Evolutionary conservation across 2,797 vertebrate species (phyloP).

Genomic region (Hippoglossus hippoglossus): DNA sequence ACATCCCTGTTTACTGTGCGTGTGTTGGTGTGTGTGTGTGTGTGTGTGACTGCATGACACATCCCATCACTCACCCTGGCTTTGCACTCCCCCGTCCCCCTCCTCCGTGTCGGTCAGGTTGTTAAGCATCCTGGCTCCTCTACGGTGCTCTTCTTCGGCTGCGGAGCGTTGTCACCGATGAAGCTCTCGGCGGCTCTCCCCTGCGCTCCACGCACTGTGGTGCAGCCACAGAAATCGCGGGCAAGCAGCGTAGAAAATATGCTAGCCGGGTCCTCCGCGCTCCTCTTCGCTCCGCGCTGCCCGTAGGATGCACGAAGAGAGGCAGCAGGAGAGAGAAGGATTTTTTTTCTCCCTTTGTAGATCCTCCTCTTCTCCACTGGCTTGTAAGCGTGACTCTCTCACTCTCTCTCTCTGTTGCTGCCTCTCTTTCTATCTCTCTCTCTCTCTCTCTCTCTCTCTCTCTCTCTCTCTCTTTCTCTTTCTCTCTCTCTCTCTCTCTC

Average conservation of each 20-base stretch:
- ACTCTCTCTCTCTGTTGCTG: slow-evolving; percentile 67
- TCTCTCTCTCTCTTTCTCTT: slow-evolving; percentile 56
- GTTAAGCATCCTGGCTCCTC: slow-evolving; percentile 92
- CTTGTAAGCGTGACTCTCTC: slow-evolving; percentile 79
- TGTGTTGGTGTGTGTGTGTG: slow-evolving; percentile 23
- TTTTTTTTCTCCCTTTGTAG: slow-evolving; percentile 71
- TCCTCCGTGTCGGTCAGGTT: slow-evolving; percentile 98
- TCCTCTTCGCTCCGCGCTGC: slow-evolving; percentile 71
- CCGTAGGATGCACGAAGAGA: slow-evolving; percentile 75
- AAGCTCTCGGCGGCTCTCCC: slow-evolving; percentile 74
- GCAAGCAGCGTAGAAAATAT: slow-evolving; percentile 69
- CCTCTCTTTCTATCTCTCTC: slow-evolving; percentile 45
- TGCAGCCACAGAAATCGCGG: slow-evolving; percentile 66
- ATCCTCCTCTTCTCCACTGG: slow-evolving; percentile 80
- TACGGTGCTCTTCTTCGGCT: slow-evolving; percentile 57
- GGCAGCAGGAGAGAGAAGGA: slow-evolving; percentile 71
- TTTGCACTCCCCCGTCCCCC: slow-evolving; percentile 93
- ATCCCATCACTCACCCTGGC: slow-evolving; percentile 92
- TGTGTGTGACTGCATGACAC: slow-evolving; percentile 58
- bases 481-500: slow-evolving; percentile 41
- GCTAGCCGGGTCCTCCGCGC: slow-evolving; percentile 73
- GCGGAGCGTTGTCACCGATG: slow-evolving; percentile 73
- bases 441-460: slow-evolving; percentile 54
- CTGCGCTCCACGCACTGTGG: slow-evolving; percentile 70
- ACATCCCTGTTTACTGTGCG: slow-evolving; percentile 27